Evolutionary conservation across 2,888 invertebrate genomes (phyloP), one percentile per base, ranked within the genome.

Genomic region (Scaptodrosophila latifasciaeformis): DNA sequence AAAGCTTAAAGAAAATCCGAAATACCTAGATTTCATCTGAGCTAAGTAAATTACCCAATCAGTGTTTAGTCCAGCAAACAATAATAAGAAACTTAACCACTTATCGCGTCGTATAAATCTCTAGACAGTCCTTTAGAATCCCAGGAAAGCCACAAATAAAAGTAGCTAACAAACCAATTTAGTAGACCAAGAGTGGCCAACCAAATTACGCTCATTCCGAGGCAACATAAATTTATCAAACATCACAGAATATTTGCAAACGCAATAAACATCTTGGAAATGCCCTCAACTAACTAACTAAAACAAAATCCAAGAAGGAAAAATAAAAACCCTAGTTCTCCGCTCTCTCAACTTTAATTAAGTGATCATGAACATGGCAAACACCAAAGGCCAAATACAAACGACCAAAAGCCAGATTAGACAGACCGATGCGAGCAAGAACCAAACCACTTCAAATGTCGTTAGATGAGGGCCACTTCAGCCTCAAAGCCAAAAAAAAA

Each of bases 131-230:
- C n/a, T n/a, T n/a, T n/a, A n/a, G n/a, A n/a, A n/a, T n/a, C n/a
- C n/a, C n/a, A n/a, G n/a, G n/a, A n/a, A n/a, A n/a, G n/a, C n/a
- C n/a, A n/a, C n/a, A n/a, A n/a, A n/a, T n/a, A n/a, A n/a, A n/a
- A n/a, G n/a, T n/a, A n/a, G n/a, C 24, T 24, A 24, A 24, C 42
- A 50, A 50, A 31, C 37, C 53, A 46, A 29, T 24, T 10, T 10
- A 12, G 10, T 12, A 48, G 39, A 24, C 53, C 44, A 52, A 52
- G 53, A 10, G n/a, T 42, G 60, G 59, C 64, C 65, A 64, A 74
- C 77, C 75, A 76, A 76, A 76, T 78, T 76, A 76, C 76, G 76
- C 78, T 78, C 66, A 78, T 77, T 76, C 70, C 49, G 59, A 53
- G 56, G 64, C 65, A 47, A 59, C 63, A 78, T 75, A 75, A 78